Conservation (phyloP, 2,888 invertebrate genomes). For the Ennomos fuscantarius region DNA sequence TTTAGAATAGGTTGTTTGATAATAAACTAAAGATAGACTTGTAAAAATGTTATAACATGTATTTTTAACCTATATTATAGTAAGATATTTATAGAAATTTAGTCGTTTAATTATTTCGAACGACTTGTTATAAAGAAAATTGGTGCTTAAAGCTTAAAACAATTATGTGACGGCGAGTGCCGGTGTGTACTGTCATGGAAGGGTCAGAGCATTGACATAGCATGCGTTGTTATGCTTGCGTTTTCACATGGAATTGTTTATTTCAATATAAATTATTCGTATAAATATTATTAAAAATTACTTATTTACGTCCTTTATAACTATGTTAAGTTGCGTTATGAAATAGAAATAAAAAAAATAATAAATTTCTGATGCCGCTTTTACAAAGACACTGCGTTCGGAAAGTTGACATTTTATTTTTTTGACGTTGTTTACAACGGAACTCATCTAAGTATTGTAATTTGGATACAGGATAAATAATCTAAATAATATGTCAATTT, state of each 20-base stretch:
- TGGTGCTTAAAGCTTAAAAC: constrained; percentile 84
- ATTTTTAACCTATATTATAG: constrained; percentile 85
- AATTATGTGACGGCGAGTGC: constrained; percentile 72
- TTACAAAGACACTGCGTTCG: constrained; percentile 26
- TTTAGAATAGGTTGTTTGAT: constrained; percentile 61
- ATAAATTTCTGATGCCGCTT: constrained; percentile 9
- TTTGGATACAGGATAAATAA: neutral
- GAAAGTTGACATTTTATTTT: neutral
- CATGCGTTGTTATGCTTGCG: constrained; percentile 82
- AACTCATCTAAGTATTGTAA: constrained; percentile 2
- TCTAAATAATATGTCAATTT: no score
- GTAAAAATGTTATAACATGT: constrained; percentile 85
- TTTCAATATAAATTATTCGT: constrained; percentile 6
- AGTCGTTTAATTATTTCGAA: constrained; percentile 85
- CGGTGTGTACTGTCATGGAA: constrained; percentile 79
- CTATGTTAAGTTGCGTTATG: no score
- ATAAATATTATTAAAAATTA: neutral
- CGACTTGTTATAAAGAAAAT: constrained; percentile 85
- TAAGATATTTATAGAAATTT: constrained; percentile 85
- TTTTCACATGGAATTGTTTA: constrained; percentile 48
- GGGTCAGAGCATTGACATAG: constrained; percentile 81
- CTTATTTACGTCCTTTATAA: no score
- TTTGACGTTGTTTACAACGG: neutral
- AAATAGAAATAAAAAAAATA: neutral
- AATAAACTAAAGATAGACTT: constrained; percentile 80